These are phyloP conservation scores for Metacarcinus magister DNA, from an alignment of 2,888 invertebrate species.

Conservation along the genomic window DNA sequence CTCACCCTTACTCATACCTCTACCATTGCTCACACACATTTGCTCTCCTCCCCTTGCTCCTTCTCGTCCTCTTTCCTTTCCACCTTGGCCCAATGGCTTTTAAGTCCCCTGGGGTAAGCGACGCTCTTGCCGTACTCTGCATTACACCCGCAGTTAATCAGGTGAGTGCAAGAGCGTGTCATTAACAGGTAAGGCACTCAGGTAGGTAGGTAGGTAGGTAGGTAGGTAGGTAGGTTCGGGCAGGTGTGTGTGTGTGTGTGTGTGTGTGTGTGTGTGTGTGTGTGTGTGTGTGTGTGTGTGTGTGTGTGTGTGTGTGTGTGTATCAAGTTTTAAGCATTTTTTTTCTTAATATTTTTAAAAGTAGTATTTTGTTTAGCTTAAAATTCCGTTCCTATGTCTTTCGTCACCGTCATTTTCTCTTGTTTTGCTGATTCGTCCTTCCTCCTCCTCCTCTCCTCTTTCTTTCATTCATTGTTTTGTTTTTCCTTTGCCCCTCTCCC, in stretches of 20 bases:
- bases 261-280: constrained; percentile 60
- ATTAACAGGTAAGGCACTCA: constrained; percentile 31
- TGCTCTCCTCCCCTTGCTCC: neutral
- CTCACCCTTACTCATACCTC: neutral
- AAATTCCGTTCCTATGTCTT: neutral
- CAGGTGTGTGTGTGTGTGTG: no score
- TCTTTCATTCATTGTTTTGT: neutral
- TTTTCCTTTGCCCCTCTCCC: neutral
- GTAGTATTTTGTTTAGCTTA: neutral
- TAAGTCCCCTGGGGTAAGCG: neutral
- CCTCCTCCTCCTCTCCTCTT: neutral
- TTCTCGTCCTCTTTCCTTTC: neutral
- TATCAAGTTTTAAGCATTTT: neutral
- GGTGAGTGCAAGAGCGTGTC: constrained; percentile 12
- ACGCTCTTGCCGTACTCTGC: neutral
- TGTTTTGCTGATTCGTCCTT: neutral
- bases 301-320: constrained; percentile 39
- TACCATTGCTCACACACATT: neutral
- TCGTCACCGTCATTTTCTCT: neutral
- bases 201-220: neutral
- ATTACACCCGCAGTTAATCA: constrained; percentile 7
- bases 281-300: constrained; percentile 35
- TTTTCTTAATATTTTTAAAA: neutral
- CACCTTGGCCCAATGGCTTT: constrained; percentile 17
- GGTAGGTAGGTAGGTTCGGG: neutral